Conservation (phyloP, 2,113 vertebrate genomes). For the Apistogramma diplotaenia region DNA sequence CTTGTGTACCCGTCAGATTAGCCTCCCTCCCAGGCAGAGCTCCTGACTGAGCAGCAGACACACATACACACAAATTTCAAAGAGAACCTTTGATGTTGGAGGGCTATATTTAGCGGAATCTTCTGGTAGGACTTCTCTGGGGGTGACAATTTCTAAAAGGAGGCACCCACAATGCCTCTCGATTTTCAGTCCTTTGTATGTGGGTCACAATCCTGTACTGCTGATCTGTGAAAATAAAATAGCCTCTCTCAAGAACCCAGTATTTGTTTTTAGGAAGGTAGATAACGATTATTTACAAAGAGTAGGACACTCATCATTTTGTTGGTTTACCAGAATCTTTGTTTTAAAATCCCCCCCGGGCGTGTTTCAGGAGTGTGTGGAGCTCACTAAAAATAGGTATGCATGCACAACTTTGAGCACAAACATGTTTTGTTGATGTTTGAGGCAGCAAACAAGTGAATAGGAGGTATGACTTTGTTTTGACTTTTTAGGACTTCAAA, state of each 20-base stretch:
- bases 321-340: not conserved
- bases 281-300: not conserved
- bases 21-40: conserved; percentile 30
- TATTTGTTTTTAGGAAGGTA: not conserved
- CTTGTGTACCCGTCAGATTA: conserved; percentile 55
- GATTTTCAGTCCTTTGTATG: conserved; percentile 18
- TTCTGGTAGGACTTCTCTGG: conserved; percentile 56
- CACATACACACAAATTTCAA: conserved; percentile 52
- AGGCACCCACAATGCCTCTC: conserved; percentile 41
- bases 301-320: conserved; percentile 5
- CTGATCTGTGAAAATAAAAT: not conserved
- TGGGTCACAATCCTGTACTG: conserved; percentile 38
- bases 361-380: conserved; percentile 32
- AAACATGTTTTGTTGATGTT: not conserved
- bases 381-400: conserved; percentile 24
- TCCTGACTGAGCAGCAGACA: conserved; percentile 18
- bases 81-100: conserved; percentile 69
- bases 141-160: conserved; percentile 54
- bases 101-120: conserved; percentile 65
- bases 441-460: not conserved
- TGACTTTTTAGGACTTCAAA: not conserved
- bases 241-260: not conserved
- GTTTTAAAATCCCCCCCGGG: conserved; percentile 1
- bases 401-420: not conserved
- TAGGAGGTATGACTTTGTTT: no score